phyloP scores from a whole-genome alignment of 2,113 vertebrate genomes.

The Pavo muticus region DNA sequence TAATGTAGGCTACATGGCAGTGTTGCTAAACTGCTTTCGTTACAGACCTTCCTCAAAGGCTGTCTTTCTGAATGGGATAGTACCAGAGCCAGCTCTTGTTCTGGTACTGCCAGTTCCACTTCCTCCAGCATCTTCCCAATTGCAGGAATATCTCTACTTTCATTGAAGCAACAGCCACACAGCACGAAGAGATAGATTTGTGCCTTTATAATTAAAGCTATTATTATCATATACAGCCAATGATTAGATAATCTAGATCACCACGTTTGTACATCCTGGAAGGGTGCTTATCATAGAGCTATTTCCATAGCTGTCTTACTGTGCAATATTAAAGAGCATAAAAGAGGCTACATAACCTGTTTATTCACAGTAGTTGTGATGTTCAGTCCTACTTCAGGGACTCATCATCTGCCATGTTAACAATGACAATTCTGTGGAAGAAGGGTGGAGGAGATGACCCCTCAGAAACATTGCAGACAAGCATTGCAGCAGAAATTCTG shows the following conservation, averaged over 20 bases:
- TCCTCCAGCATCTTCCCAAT: not conserved
- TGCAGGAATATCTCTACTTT: not conserved
- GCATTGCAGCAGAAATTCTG: not conserved
- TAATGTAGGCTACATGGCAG: not conserved
- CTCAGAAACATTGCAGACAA: not conserved
- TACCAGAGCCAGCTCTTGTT: not conserved
- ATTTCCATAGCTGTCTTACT: not conserved
- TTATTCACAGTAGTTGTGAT: not conserved
- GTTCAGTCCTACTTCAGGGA: not conserved
- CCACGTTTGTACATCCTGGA: not conserved
- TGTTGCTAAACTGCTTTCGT: not conserved
- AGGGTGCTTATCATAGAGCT: not conserved
- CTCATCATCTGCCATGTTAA: not conserved
- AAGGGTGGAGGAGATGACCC: not conserved
- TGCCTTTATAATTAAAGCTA: not conserved
- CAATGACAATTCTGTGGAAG: not conserved
- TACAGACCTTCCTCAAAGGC: not conserved
- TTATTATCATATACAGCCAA: not conserved
- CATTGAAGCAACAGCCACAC: accelerated
- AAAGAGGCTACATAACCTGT: not conserved
- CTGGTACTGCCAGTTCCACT: not conserved
- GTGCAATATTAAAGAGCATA: not conserved
- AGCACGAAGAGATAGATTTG: not conserved
- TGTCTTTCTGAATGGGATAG: not conserved
- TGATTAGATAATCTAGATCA: not conserved